Base-by-base conservation (phyloP, 2,797 vertebrate species). In the Protonibea diacanthus region DNA sequence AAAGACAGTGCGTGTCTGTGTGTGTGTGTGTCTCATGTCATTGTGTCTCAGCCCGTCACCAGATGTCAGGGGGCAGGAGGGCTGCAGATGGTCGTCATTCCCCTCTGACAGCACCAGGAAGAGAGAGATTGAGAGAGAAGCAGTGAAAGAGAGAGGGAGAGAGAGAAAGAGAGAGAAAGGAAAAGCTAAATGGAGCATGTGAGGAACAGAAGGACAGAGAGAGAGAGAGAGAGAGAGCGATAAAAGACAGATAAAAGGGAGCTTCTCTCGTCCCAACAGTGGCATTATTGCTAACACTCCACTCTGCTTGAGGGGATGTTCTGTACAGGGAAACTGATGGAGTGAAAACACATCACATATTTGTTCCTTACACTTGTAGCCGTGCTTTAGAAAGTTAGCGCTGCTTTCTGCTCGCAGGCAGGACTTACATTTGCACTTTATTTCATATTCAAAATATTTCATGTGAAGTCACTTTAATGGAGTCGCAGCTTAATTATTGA, bases 41-140 rank as follows among this genome's bases (percentile, higher is more conserved):
- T 48, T 62, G 82, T 82, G 76, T 77, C 66, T 85, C 81, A 86
- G 85, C 75, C 86, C 42, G 11, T 88, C 85, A 89, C 86, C 91
- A 94, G 91, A 94, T 92, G 90, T 92, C 86, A 88, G 60, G 78
- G 87, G 75, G 87, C 86, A 88, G 86, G 82, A 83, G 82, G 80
- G 72, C 81, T 86, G 82, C 92, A 93, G 93, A 93, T 93, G 92
- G 85, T 89, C 74, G 81, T 91, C 92, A 88, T 92, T 91, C 87
- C 84, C 85, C 45, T 86, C 80, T 91, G 90, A 91, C 83, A 85
- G 84, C 1, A 59, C 82, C 83, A 85, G 86, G 83, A 88, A 90
- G 78, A 85, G 53, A 74, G 56, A 78, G 79, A 81, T 48, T 48
- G 71, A 64, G 79, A 82, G 72, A 77, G 56, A 69, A 40, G 12